Conservation (phyloP, 2,113 vertebrate species). For the Dendrocopos noguchii region DNA sequence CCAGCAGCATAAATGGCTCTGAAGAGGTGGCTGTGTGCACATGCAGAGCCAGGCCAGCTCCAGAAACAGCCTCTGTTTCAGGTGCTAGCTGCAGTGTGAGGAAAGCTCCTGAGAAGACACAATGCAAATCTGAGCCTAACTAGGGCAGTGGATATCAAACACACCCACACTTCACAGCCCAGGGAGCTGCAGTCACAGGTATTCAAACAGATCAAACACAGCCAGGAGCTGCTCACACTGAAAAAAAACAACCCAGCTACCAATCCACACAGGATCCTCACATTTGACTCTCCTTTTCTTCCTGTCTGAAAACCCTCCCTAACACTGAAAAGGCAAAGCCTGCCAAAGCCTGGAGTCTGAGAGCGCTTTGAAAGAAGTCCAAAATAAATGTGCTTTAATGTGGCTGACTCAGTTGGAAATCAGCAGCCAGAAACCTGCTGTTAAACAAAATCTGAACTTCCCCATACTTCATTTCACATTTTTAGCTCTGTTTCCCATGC, state of each 20-base stretch:
- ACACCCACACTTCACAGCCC: slow-evolving; percentile 33
- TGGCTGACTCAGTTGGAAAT: slow-evolving; percentile 16
- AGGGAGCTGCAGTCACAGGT: slow-evolving; percentile 49
- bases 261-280: background rate
- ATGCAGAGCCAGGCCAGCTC: slow-evolving; percentile 10
- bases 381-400: slow-evolving; percentile 12
- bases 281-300: background rate
- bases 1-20: background rate
- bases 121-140: slow-evolving; percentile 44
- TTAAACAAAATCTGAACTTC: background rate
- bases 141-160: slow-evolving; percentile 43
- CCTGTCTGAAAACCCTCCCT: slow-evolving; percentile 27
- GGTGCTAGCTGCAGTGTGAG: background rate
- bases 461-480: background rate
- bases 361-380: background rate
- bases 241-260: slow-evolving; percentile 32
- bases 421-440: background rate
- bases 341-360: slow-evolving; percentile 6
- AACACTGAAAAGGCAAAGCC: background rate
- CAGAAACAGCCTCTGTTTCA: slow-evolving; percentile 6
- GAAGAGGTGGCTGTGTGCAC: background rate
- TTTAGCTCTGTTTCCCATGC: background rate
- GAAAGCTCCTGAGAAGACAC: slow-evolving; percentile 27
- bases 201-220: slow-evolving; percentile 48
- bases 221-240: background rate